These are phyloP conservation scores for Anoplolepis gracilipes DNA, from an alignment of 1,140 invertebrate genomes.

Conservation along the genomic window DNA sequence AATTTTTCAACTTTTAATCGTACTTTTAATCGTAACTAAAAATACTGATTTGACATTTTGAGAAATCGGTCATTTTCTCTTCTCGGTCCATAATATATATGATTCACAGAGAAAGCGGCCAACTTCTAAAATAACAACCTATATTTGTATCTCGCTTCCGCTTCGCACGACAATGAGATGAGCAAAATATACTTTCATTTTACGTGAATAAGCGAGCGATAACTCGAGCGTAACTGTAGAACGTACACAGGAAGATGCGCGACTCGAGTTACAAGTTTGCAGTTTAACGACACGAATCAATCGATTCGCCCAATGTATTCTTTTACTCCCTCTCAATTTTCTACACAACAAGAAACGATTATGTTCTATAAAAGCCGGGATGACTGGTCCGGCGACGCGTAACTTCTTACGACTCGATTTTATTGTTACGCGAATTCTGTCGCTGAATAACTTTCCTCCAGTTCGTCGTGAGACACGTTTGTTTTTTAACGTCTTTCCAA, in stretches of 20 bases:
- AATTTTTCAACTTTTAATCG: background rate
- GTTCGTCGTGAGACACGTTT: background rate
- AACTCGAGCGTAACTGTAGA: slow-evolving; percentile 74
- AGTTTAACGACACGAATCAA: slow-evolving; percentile 69
- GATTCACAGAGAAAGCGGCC: slow-evolving; percentile 25
- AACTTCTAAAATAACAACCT: background rate
- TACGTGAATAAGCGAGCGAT: slow-evolving; percentile 73
- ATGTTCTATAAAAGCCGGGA: slow-evolving; percentile 15
- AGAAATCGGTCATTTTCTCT: background rate
- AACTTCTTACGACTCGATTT: slow-evolving; percentile 67
- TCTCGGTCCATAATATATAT: background rate
- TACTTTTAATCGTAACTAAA: background rate
- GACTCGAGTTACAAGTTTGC: slow-evolving; percentile 73
- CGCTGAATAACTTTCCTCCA: background rate
- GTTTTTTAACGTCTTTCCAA: slow-evolving; percentile 39
- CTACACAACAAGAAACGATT: slow-evolving; percentile 37
- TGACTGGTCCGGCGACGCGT: slow-evolving; percentile 14
- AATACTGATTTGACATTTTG: background rate
- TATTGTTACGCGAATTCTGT: slow-evolving; percentile 41
- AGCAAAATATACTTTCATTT: slow-evolving; percentile 74
- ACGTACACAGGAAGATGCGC: slow-evolving; percentile 69
- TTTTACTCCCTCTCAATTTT: slow-evolving; percentile 17
- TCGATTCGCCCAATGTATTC: slow-evolving; percentile 31
- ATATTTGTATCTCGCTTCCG: background rate
- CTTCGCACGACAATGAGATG: slow-evolving; percentile 55